Conservation (phyloP, 2,113 vertebrate species). For the Lota lota region DNA sequence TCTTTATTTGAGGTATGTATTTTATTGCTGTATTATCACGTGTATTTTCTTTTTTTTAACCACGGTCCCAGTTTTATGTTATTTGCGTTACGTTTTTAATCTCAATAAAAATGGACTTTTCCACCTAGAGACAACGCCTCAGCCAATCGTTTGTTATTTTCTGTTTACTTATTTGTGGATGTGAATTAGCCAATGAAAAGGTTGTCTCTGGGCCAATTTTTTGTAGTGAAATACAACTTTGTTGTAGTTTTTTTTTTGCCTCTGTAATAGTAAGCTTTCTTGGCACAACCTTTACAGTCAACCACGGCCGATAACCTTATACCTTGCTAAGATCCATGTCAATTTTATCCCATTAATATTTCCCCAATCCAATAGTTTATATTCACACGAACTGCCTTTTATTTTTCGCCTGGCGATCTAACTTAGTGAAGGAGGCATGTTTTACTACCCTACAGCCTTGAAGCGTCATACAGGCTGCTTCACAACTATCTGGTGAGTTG, state of each 20-base stretch:
- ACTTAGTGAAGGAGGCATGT: conserved; percentile 64
- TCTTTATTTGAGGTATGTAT: conserved; percentile 18
- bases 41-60: conserved; percentile 36
- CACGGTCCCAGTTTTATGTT: conserved; percentile 8
- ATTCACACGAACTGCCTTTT: background rate
- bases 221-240: no score
- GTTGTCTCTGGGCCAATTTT: background rate
- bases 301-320: background rate
- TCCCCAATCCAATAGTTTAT: no score
- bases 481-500: conserved; percentile 82
- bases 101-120: conserved; percentile 50
- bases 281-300: no score
- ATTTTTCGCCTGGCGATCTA: no score
- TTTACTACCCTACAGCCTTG: conserved; percentile 82
- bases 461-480: conserved; percentile 80
- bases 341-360: no score
- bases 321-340: background rate
- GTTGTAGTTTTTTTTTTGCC: no score
- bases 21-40: conserved; percentile 22
- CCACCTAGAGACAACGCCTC: background rate
- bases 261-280: no score
- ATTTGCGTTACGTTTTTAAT: conserved; percentile 14
- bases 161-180: background rate
- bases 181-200: background rate
- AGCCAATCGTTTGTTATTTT: background rate